Base-by-base conservation (phyloP, 2,888 invertebrate species). In the Helicoverpa assulta region DNA sequence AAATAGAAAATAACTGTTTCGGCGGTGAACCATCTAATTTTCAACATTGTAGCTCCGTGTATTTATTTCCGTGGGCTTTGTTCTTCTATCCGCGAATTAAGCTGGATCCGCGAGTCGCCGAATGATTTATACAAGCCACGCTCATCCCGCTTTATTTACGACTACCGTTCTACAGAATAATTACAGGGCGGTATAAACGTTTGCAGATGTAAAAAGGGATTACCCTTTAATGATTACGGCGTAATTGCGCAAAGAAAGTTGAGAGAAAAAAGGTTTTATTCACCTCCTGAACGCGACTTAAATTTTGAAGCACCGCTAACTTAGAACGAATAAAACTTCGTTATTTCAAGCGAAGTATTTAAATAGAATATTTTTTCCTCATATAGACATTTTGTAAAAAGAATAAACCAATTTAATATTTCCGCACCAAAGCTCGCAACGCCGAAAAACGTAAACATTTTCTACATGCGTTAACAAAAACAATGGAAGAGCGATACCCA, bases 131-230 rank as follows among this genome's bases (percentile, higher is more conserved):
- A 94, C 91, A 93, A 92, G 92, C 92, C 90, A 88, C 90, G 92
- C 90, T 94, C 93, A 95, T 94, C 94, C 95, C 89, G 88, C 78
- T 94, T 95, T 94, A 95, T 95, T 95, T 95, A 95, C 94, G 94
- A 89, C 88, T 87, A 88, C 86, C 91, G 90, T 90, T 90, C 89
- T 89, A 90, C 90, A 89, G 92, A 93, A 94, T 95, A 95, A 95
- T 95, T 95, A 94, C 92, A 91, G 91, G 87, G 87, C 88, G 86
- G 89, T 89, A 90, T 92, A 92, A 93, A 93, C 91, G 91, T 90
- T 92, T 86, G 91, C 89, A 90, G 93, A 92, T 92, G 93, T 93
- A 92, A 94, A 93, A 93, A 93, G 91, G 92, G 90, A 94, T 94
- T 92, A 91, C 89, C 86, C 88, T 88, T 90, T 91, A 90, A 91